A percentile compares a stretch with the other conserved stretches of the same genome.
These are phyloP conservation scores for Nemapogon koenigi DNA, from an alignment of 2,888 invertebrate species.

Conservation along the genomic window DNA sequence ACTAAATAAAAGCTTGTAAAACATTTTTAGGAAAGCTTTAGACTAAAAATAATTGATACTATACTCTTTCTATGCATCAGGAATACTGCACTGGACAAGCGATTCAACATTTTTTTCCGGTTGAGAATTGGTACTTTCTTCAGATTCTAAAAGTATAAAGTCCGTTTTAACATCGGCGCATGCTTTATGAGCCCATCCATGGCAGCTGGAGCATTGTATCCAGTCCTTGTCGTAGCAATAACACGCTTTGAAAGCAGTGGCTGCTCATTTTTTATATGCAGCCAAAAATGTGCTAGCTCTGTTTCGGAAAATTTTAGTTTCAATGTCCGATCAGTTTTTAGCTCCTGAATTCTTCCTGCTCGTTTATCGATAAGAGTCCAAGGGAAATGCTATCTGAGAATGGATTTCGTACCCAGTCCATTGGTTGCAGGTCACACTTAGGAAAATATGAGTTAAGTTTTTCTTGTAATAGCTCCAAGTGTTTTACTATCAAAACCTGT, in stretches of 20 bases:
- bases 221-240: too few species aligned
- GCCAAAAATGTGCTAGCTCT: constrained; percentile 13
- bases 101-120: too few species aligned
- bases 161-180: too few species aligned
- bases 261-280: constrained; percentile 11
- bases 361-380: constrained; percentile 15
- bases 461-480: constrained; percentile 11
- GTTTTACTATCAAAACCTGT: constrained; percentile 15
- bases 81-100: too few species aligned
- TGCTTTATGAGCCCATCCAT: too few species aligned
- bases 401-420: constrained; percentile 15
- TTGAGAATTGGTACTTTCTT: too few species aligned
- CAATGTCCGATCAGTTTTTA: constrained; percentile 13
- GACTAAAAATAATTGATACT: too few species aligned
- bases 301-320: constrained; percentile 15
- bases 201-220: too few species aligned
- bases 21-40: too few species aligned
- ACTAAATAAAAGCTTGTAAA: too few species aligned
- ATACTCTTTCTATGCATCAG: too few species aligned
- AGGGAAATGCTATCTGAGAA: constrained; percentile 13
- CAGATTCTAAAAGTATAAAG: too few species aligned
- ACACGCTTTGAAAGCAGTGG: background rate
- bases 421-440: constrained; percentile 13
- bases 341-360: constrained; percentile 15
- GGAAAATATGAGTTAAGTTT: constrained; percentile 14